Evolutionary conservation across 2,113 vertebrate species (phyloP), one percentile per base, ranked within the genome.

Genomic region (Ardeotis arabs): DNA sequence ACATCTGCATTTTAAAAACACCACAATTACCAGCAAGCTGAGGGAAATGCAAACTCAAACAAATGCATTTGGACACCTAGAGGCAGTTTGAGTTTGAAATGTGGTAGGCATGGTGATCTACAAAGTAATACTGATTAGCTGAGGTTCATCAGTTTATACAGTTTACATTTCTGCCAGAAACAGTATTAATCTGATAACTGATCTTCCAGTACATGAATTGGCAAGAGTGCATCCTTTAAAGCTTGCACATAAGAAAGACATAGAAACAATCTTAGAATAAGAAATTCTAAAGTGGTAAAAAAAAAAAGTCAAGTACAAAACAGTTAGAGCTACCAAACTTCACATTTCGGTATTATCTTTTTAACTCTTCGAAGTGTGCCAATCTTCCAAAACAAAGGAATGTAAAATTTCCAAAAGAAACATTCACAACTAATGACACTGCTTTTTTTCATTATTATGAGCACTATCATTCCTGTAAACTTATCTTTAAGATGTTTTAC

Each of bases 81-180:
- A 98, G 97, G 97, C 96, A 97, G 96, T 98, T 41, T 98, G 97
- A 98, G 97, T 98, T 97, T 97, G 98, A 98, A 98, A 98, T 98
- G 98, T 98, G 98, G 98, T 94, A 98, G 97, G 98, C 96, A 97
- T 94, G 95, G 97, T 96, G 98, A 98, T 98, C 97, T 98, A 98
- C 95, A 95, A 97, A 97, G 98, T 99, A 99, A 99, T 98, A 99
- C 99, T 99, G 99, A 99, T 99, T 98, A 98, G 98, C 98, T 97
- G 98, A 98, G 98, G 98, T 98, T 98, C 97, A 98, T 98, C 98
- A 98, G 98, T 98, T 98, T 97, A 97, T 97, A 98, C 97, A 98
- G 97, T 98, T 98, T 98, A 98, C 95, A 93, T 97, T 97, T 98
- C 91, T 97, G 97, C 97, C 97, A 98, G 98, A 98, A 96, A 97